Conservation (phyloP, 2,797 vertebrate species). For the Octomys mimax region DNA sequence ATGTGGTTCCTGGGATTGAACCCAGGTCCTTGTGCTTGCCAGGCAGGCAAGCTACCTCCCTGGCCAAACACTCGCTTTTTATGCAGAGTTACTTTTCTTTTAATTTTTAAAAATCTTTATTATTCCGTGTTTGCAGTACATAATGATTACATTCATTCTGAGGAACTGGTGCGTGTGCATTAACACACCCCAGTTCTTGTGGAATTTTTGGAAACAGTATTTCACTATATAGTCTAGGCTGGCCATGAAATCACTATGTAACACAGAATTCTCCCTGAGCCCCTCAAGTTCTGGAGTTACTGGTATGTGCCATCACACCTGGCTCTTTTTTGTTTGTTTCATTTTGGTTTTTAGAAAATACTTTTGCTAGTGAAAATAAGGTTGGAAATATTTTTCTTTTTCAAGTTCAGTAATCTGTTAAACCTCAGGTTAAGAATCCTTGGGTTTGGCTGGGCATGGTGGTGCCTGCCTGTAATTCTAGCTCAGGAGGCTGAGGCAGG, state of each 20-base stretch:
- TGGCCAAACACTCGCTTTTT: neutral
- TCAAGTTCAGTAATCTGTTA: neutral
- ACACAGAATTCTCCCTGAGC: neutral
- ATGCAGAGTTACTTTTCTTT: neutral
- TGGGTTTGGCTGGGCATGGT: neutral
- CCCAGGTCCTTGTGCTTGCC: too few species aligned
- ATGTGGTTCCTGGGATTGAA: too few species aligned
- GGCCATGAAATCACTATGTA: neutral
- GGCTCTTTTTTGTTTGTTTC: neutral
- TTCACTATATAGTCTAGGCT: neutral
- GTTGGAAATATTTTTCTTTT: neutral
- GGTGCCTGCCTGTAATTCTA: too few species aligned
- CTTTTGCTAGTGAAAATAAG: neutral
- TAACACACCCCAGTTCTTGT: neutral
- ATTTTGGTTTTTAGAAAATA: neutral
- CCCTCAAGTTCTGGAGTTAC: neutral
- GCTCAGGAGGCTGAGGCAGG: too few species aligned
- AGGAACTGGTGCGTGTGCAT: neutral
- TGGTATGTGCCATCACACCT: neutral
- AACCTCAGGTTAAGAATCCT: constrained; percentile 45
- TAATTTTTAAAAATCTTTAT: neutral
- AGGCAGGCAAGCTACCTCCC: too few species aligned
- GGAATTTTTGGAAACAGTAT: neutral
- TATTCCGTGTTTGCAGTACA: neutral
- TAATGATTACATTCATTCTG: neutral